Conservation (phyloP, 2,888 invertebrate genomes). For the Eupithecia insigniata region DNA sequence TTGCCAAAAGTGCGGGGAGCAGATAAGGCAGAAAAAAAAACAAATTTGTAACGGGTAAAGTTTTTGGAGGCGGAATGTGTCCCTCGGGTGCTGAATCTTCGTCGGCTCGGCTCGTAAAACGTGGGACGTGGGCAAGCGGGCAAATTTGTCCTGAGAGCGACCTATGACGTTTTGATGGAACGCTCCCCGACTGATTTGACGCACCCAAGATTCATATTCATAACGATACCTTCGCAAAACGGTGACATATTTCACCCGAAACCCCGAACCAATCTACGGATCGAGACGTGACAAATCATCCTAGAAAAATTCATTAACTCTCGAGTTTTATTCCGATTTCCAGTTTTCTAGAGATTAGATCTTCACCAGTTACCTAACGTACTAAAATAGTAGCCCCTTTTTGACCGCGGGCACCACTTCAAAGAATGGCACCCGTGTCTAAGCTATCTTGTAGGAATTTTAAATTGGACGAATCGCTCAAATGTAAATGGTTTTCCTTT, state of each 20-base stretch:
- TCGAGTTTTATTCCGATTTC: slow-evolving; percentile 37
- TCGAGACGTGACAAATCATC: slow-evolving; percentile 56
- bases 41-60: slow-evolving; percentile 85
- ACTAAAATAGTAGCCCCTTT: slow-evolving; percentile 67
- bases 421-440: slow-evolving; percentile 84
- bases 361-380: slow-evolving; percentile 42
- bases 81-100: slow-evolving; percentile 84
- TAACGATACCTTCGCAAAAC: slow-evolving; percentile 73
- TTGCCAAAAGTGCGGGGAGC: slow-evolving; percentile 83
- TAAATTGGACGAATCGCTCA: slow-evolving; percentile 86
- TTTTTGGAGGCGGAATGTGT: slow-evolving; percentile 84
- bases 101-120: slow-evolving; percentile 83
- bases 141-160: slow-evolving; percentile 83
- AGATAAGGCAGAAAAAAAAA: slow-evolving; percentile 84
- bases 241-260: slow-evolving; percentile 67
- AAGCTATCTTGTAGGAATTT: slow-evolving; percentile 85
- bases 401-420: slow-evolving; percentile 70
- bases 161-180: slow-evolving; percentile 85
- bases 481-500: slow-evolving; percentile 86
- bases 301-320: slow-evolving; percentile 56
- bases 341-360: slow-evolving; percentile 17
- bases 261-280: slow-evolving; percentile 57
- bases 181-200: slow-evolving; percentile 78
- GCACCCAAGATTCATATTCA: slow-evolving; percentile 82
- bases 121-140: slow-evolving; percentile 83